Percentiles rank a stretch among this genome's conserved stretches.
Conservation (phyloP, 1,140 invertebrate species). For the Ericerus pela region DNA sequence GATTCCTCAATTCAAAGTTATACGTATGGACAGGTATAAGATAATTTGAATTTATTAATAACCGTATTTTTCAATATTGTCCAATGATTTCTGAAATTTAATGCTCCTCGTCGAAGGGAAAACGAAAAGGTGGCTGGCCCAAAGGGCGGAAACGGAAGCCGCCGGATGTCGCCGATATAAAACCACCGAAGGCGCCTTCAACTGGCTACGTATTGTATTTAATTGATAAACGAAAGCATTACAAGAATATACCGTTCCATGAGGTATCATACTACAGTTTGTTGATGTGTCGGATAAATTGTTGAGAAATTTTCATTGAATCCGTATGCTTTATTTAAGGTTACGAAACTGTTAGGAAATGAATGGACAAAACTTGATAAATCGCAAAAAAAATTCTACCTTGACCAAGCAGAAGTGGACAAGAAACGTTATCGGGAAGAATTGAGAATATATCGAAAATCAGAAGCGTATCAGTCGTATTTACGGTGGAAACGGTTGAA, state of each 20-base stretch:
- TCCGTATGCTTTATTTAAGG: constrained; percentile 28
- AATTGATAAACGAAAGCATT: constrained; percentile 37
- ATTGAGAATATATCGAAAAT: constrained; percentile 39
- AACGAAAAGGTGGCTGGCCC: constrained; percentile 43
- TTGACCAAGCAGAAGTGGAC: constrained; percentile 38
- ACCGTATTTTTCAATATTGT: not conserved
- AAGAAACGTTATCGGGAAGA: constrained; percentile 41
- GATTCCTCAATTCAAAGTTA: constrained; percentile 18
- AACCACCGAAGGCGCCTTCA: constrained; percentile 39
- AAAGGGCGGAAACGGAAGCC: constrained; percentile 43
- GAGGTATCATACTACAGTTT: constrained; percentile 26
- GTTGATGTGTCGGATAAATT: not conserved
- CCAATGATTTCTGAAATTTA: not conserved
- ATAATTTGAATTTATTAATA: not conserved
- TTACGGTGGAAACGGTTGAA: constrained; percentile 38
- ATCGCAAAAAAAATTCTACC: constrained; percentile 39
- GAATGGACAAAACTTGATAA: constrained; percentile 39
- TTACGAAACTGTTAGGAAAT: constrained; percentile 40
- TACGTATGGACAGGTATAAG: constrained; percentile 3
- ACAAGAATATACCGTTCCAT: constrained; percentile 37
- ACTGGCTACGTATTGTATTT: constrained; percentile 42
- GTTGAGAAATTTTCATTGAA: not conserved
- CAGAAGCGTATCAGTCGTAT: constrained; percentile 38
- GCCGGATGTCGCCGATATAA: constrained; percentile 31
- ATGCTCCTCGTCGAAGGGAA: constrained; percentile 24